Base-by-base conservation (phyloP, 2,113 vertebrate species). In the Oncorhynchus masou region DNA sequence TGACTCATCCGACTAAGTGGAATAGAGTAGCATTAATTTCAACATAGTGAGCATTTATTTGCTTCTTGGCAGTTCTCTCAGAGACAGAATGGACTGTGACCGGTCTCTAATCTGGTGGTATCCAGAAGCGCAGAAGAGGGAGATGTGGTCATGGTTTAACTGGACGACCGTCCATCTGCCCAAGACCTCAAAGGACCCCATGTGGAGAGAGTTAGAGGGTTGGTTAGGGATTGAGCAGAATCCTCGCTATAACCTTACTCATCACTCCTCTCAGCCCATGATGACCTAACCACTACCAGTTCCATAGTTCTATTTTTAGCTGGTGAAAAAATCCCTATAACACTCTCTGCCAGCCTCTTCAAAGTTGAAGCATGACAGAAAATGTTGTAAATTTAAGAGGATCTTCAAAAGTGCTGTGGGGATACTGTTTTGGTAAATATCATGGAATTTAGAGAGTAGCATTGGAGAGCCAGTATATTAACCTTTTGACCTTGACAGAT, bases 21-120 rank as follows among this genome's bases (percentile, higher is more conserved):
- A 57, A 39, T 39, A 8, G 39, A 39, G 39, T 57, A 20, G 51
- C 5, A 8, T 45, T 45, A 11, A 45, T 45, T 45, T 45, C 39
- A 9, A 45, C 39, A 45, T 4, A 20, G 54, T 20, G 54, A 57
- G 54, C 54, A 57, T 57, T 20, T 51, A 27, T 60, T 69, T 72
- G 45, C n/a, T 68, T 73, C 22, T 15, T 79, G 70, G 70, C 68
- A 3, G 48, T 67, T 70, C 34, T 71, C 74, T 70, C 45, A 15
- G 68, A 66, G 51, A 71, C 25, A 39, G 19, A 77, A 75, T 72
- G 25, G 12, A 51, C 34, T 70, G 71, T 74, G 74, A 79, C 67
- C 68, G 71, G 74, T 69, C 62, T 77, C 39, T 49, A 67, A 54
- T n/a, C 48, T 31, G 1, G 19, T 4, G 34, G 13, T 16, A 16